A percentile compares a stretch with the other conserved stretches of the same genome.
phyloP scores from a whole-genome alignment of 2,888 invertebrate species.

The Agrotis exclamationis region DNA sequence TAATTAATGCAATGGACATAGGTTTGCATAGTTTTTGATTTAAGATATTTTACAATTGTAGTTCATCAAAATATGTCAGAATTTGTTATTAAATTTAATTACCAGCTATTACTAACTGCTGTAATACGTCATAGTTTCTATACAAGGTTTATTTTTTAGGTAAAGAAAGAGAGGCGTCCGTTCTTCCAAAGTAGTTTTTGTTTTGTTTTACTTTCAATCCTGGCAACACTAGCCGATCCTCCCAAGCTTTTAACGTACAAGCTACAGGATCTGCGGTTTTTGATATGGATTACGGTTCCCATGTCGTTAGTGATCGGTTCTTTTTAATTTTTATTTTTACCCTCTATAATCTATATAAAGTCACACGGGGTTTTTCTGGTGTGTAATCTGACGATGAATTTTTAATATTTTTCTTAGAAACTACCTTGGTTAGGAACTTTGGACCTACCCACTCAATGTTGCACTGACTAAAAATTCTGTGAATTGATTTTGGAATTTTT shows the following conservation, averaged over 20 bases:
- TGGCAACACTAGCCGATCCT: constrained; percentile 58
- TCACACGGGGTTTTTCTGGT: constrained; percentile 70
- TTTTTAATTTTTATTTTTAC: constrained; percentile 61
- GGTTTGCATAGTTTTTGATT: not conserved
- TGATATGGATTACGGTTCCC: constrained; percentile 82
- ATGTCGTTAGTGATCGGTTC: constrained; percentile 71
- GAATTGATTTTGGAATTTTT: constrained; percentile 37
- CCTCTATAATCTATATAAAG: constrained; percentile 37
- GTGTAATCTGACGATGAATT: constrained; percentile 38
- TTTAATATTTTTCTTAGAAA: constrained; percentile 53
- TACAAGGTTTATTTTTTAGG: too few relatives aligned
- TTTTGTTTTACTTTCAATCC: too few relatives aligned
- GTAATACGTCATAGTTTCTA: not conserved
- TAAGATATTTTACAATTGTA: not conserved
- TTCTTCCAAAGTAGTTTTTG: too few relatives aligned
- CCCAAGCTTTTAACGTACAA: constrained; percentile 70
- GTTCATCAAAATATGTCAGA: not conserved
- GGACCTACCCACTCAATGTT: constrained; percentile 22
- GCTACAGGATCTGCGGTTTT: constrained; percentile 80
- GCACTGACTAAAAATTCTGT: constrained; percentile 31
- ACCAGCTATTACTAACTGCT: not conserved
- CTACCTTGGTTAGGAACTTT: constrained; percentile 5
- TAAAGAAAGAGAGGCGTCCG: not conserved
- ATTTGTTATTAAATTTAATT: not conserved
- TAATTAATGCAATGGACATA: not conserved